Conservation (phyloP, 2,797 vertebrate genomes). For the Chromobotia macracanthus region DNA sequence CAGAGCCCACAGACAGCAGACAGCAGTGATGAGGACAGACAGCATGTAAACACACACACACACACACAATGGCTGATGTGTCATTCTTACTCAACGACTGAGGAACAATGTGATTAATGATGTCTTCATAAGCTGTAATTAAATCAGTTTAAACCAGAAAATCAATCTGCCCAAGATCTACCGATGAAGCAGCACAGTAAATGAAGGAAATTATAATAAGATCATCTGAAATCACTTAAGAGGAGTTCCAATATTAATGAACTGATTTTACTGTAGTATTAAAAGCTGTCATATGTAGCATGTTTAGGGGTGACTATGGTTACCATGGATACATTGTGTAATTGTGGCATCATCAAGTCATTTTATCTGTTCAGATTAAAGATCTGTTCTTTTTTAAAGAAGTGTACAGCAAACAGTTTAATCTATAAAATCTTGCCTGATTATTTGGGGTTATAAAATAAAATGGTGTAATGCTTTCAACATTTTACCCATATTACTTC, state of each 20-base stretch:
- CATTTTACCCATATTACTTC: background rate
- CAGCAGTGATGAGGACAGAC: slow-evolving; percentile 68
- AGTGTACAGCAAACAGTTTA: no score
- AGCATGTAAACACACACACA: slow-evolving; percentile 48
- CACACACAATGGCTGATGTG: slow-evolving; percentile 47
- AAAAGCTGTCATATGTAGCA: no score
- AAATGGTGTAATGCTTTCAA: no score
- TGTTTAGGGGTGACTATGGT: background rate
- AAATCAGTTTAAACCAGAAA: background rate
- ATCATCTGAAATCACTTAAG: background rate
- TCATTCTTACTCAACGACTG: background rate
- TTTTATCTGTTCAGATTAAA: no score
- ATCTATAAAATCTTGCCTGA: no score
- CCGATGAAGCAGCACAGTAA: background rate
- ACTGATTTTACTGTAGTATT: background rate
- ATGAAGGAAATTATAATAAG: background rate
- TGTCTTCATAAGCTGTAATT: background rate
- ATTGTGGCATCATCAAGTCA: no score
- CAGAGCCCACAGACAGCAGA: slow-evolving; percentile 70
- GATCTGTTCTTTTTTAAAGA: no score
- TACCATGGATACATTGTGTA: no score
- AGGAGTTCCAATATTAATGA: background rate
- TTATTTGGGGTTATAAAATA: no score
- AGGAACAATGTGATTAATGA: background rate
- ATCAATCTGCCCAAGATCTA: background rate